Percentiles rank a stretch among this genome's conserved stretches.
Evolutionary conservation across 2,113 vertebrate species (phyloP).

Genomic region (Scatophagus argus): DNA sequence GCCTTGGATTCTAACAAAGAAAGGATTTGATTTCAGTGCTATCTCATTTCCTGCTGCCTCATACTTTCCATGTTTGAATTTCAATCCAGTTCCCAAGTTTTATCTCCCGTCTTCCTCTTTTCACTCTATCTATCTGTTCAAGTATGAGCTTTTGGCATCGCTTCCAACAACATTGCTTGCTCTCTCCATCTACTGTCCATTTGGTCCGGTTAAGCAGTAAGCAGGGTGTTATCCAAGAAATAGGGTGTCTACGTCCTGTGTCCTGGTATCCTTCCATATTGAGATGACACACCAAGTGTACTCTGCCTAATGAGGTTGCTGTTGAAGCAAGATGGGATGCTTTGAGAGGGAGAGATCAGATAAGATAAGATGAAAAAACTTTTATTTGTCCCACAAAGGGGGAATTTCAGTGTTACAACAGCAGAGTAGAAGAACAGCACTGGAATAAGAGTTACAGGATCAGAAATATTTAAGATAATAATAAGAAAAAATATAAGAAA

Average conservation of each 20-base stretch:
- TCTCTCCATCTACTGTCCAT: slow-evolving; percentile 45
- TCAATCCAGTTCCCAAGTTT: slow-evolving; percentile 40
- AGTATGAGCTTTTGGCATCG: slow-evolving; percentile 33
- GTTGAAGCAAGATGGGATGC: slow-evolving; percentile 4
- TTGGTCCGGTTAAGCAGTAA: slow-evolving; percentile 14
- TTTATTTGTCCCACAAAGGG: too few species aligned
- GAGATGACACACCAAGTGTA: slow-evolving; percentile 36
- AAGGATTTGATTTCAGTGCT: slow-evolving; percentile 56
- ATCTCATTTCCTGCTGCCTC: slow-evolving; percentile 52
- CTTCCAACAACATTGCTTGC: not conserved
- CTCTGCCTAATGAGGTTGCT: slow-evolving; percentile 16
- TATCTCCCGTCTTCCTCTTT: slow-evolving; percentile 59
- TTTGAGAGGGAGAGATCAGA: slow-evolving; percentile 18
- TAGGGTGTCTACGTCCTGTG: slow-evolving; percentile 38
- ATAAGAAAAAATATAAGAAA: too few species aligned
- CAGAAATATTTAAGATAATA: too few species aligned
- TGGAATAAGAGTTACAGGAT: too few species aligned
- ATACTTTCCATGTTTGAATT: slow-evolving; percentile 61
- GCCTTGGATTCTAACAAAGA: slow-evolving; percentile 49
- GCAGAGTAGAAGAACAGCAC: too few species aligned
- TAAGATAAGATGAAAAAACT: slow-evolving; percentile 3
- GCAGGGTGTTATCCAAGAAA: slow-evolving; percentile 35
- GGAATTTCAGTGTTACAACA: too few species aligned
- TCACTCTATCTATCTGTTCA: slow-evolving; percentile 34
- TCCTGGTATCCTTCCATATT: slow-evolving; percentile 20